Evolutionary conservation across 2,888 invertebrate genomes (phyloP).

Genomic region (Drosophila gaucha): DNA sequence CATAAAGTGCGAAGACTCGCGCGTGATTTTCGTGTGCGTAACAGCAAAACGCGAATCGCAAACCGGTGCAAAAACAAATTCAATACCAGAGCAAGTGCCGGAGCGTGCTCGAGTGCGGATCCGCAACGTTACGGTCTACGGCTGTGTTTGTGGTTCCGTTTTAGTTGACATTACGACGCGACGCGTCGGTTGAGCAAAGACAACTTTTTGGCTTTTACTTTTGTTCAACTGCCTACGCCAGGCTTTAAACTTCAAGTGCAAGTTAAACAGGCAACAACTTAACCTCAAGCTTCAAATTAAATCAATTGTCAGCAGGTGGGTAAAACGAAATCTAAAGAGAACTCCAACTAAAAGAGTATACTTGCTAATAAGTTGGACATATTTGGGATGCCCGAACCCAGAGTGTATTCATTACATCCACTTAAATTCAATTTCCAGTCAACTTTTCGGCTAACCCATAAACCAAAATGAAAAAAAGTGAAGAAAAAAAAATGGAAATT

Average conservation of each 20-base stretch:
- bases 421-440: slow-evolving; percentile 69
- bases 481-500: not conserved
- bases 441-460: slow-evolving; percentile 57
- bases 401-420: slow-evolving; percentile 44
- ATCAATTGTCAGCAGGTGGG: slow-evolving; percentile 47
- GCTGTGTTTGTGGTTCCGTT: slow-evolving; percentile 26
- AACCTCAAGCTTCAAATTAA: slow-evolving; percentile 33
- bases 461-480: slow-evolving; percentile 20
- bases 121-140: slow-evolving; percentile 28
- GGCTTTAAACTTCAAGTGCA: slow-evolving; percentile 37
- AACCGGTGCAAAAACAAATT: slow-evolving; percentile 34
- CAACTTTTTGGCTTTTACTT: slow-evolving; percentile 58
- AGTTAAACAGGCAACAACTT: slow-evolving; percentile 40
- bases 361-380: slow-evolving; percentile 64
- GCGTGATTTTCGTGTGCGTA: slow-evolving; percentile 19
- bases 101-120: slow-evolving; percentile 64
- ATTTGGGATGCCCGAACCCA: slow-evolving; percentile 24
- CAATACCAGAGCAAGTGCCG: slow-evolving; percentile 55
- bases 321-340: slow-evolving; percentile 17
- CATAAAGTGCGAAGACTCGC: slow-evolving; percentile 10
- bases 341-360: slow-evolving; percentile 20
- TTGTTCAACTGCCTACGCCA: slow-evolving; percentile 44
- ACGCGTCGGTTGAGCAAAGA: slow-evolving; percentile 21
- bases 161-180: slow-evolving; percentile 6
- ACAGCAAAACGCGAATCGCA: slow-evolving; percentile 12